A percentile compares a stretch with the other conserved stretches of the same genome.
phyloP scores from a whole-genome alignment of 1,140 invertebrate genomes.

The Cepaea nemoralis region DNA sequence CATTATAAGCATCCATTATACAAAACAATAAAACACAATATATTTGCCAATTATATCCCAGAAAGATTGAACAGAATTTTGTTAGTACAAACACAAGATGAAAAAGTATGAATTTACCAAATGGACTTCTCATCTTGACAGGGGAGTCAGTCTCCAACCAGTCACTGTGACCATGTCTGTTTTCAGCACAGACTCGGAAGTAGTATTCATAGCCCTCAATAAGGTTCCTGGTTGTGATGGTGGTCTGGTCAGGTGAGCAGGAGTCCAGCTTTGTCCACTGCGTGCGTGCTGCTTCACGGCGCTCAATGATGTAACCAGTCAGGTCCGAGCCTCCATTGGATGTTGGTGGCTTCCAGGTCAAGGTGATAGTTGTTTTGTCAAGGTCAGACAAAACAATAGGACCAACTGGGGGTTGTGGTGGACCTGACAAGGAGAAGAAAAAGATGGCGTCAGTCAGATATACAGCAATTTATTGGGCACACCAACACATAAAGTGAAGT shows the following conservation, averaged over 20 bases:
- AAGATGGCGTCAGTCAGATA: too few relatives aligned
- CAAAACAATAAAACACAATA: too few relatives aligned
- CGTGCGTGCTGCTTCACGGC: constrained; percentile 76
- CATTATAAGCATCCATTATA: too few relatives aligned
- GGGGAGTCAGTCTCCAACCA: constrained; percentile 89
- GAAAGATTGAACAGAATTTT: too few relatives aligned
- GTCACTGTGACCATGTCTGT: constrained; percentile 94
- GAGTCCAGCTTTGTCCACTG: constrained; percentile 67
- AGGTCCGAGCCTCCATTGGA: constrained; percentile 90
- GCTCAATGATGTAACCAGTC: constrained; percentile 96
- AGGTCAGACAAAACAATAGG: constrained; percentile 87
- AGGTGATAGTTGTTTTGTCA: constrained; percentile 91
- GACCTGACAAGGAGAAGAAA: constrained; percentile 45
- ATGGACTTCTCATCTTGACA: constrained; percentile 93
- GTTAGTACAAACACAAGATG: too few relatives aligned
- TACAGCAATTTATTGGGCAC: too few relatives aligned
- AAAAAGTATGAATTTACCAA: constrained; percentile 76
- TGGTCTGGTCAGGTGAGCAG: constrained; percentile 42
- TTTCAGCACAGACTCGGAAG: constrained; percentile 94
- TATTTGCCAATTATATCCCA: too few relatives aligned
- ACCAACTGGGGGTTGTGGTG: constrained; percentile 57
- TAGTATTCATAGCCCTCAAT: constrained; percentile 77
- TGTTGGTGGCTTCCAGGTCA: constrained; percentile 86
- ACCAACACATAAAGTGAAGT: too few relatives aligned
- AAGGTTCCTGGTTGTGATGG: constrained; percentile 49